Evolutionary conservation across 2,888 invertebrate genomes (phyloP).

Genomic region (Volucella inflata): DNA sequence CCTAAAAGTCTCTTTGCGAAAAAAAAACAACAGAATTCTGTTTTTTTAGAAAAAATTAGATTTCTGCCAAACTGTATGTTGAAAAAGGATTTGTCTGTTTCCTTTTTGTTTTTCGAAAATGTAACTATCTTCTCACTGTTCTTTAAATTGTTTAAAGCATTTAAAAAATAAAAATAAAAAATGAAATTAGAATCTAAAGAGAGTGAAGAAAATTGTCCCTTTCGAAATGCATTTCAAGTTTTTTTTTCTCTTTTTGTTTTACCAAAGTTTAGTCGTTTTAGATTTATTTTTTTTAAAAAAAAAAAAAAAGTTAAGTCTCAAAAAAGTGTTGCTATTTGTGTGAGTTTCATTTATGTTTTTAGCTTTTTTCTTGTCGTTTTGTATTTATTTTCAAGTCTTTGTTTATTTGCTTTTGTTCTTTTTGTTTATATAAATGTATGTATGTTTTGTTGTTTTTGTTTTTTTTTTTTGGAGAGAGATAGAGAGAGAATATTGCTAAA

Average conservation of each 20-base stretch:
- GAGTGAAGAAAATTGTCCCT: constrained; percentile 20
- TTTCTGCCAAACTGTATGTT: constrained; percentile 50
- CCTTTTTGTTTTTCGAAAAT: constrained; percentile 63
- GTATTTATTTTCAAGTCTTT: constrained; percentile 55
- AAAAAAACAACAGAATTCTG: constrained; percentile 44
- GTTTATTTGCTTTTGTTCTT: constrained; percentile 31
- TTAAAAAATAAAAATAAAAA: constrained; percentile 66
- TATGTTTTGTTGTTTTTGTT: constrained; percentile 20
- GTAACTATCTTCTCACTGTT: background rate
- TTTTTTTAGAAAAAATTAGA: constrained; percentile 15
- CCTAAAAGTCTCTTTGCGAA: constrained; percentile 74
- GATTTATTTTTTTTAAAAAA: constrained; percentile 31
- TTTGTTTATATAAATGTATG: constrained; percentile 64
- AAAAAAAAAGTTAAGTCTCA: constrained; percentile 61
- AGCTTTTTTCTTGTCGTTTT: constrained; percentile 42
- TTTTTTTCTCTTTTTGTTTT: constrained; percentile 39
- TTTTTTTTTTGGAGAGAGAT: constrained; percentile 1
- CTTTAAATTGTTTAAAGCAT: constrained; percentile 33
- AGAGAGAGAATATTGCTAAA: constrained; percentile 73
- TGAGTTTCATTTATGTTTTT: constrained; percentile 32
- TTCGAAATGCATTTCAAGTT: constrained; percentile 57
- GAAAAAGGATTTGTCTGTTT: constrained; percentile 37
- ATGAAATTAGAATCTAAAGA: constrained; percentile 40
- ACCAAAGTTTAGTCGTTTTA: background rate
- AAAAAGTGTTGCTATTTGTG: constrained; percentile 34